phyloP scores from a whole-genome alignment of 2,113 vertebrate species.

The Heterochromis multidens region DNA sequence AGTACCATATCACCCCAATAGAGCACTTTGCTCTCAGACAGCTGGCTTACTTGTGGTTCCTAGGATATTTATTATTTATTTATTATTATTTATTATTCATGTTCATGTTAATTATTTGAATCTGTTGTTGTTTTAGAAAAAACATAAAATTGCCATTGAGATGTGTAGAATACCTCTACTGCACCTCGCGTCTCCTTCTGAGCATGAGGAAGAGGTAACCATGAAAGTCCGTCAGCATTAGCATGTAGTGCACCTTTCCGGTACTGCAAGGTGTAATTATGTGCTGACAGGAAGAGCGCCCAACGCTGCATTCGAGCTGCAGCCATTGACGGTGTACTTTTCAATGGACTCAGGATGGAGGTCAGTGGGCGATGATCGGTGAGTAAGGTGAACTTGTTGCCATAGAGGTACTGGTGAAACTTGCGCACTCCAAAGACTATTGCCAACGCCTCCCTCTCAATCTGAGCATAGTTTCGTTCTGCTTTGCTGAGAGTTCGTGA shows the following conservation, averaged over 20 bases:
- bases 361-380: background rate
- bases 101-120: no score
- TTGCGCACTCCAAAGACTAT: background rate
- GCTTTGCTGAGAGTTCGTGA: background rate
- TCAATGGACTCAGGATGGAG: background rate
- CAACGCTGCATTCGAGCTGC: background rate
- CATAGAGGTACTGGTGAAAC: background rate
- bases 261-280: background rate
- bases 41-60: no score
- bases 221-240: accelerated
- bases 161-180: accelerated
- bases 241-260: background rate
- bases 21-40: background rate
- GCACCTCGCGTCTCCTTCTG: background rate
- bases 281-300: background rate
- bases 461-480: accelerated
- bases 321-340: background rate
- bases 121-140: no score
- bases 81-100: no score
- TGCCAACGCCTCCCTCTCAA: background rate
- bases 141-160: no score
- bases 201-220: background rate
- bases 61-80: no score
- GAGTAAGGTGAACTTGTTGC: background rate
- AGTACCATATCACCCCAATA: no score